Conservation (phyloP, 1,140 invertebrate species). For the Trichogramma pretiosum region DNA sequence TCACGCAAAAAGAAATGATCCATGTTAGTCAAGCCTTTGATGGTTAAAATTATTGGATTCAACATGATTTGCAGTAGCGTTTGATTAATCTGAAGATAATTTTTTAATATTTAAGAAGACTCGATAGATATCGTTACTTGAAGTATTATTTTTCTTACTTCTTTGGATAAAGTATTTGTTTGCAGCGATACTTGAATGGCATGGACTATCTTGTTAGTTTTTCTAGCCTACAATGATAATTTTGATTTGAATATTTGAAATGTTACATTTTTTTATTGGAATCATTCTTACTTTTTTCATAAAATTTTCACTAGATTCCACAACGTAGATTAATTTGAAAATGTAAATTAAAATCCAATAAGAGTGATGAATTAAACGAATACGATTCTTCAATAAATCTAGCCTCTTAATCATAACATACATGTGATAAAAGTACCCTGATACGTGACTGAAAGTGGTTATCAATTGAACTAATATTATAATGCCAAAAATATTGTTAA, state of each 20-base stretch:
- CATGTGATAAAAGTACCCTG: slow-evolving; percentile 11
- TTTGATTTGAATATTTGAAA: no score
- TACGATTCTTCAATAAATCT: neutral
- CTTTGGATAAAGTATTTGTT: neutral
- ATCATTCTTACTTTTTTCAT: neutral
- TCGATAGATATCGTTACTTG: no score
- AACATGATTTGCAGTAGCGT: no score
- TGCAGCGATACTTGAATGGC: neutral
- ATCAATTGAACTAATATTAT: slow-evolving; percentile 20
- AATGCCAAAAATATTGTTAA: slow-evolving; percentile 20
- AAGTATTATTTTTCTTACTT: no score
- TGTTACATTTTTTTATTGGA: no score
- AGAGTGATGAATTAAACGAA: neutral
- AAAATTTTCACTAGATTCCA: neutral
- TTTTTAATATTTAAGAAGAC: no score
- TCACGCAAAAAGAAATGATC: no score
- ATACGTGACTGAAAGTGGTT: slow-evolving; percentile 17
- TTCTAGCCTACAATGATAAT: slow-evolving; percentile 4
- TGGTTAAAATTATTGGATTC: no score
- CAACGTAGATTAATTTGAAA: neutral
- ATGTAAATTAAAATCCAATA: neutral
- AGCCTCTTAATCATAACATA: neutral
- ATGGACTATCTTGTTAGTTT: slow-evolving; percentile 2
- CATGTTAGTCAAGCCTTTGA: no score
- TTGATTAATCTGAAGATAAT: no score